Percentiles rank a stretch among this genome's conserved stretches.
These are phyloP conservation scores for Neopelma chrysocephalum DNA, from an alignment of 2,797 vertebrate species.

Conservation along the genomic window DNA sequence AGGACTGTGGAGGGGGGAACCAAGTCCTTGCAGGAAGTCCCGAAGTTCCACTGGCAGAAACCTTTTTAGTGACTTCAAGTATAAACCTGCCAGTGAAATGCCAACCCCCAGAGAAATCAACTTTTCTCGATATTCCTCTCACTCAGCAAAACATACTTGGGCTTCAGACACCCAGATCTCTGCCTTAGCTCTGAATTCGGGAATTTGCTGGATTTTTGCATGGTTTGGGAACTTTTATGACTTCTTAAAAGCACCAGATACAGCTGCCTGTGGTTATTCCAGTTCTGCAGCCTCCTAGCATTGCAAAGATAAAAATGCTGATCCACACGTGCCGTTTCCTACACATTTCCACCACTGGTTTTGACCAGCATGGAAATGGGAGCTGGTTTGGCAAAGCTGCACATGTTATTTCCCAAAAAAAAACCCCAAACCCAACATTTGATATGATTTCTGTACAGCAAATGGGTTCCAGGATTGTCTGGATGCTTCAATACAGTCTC, in stretches of 20 bases:
- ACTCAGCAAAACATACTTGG: not conserved
- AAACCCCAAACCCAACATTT: not conserved
- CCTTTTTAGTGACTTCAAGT: not conserved
- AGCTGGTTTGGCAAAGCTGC: not conserved
- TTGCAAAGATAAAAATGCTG: not conserved
- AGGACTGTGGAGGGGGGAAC: slow-evolving; percentile 42
- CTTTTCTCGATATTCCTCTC: not conserved
- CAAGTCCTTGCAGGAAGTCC: not conserved
- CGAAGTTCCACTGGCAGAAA: not conserved
- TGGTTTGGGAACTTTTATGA: not conserved
- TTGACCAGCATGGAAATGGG: not conserved
- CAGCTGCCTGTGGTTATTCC: not conserved
- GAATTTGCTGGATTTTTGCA: not conserved
- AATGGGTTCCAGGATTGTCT: not conserved
- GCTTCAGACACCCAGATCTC: not conserved
- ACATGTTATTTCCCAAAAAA: not conserved
- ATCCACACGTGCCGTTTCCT: not conserved
- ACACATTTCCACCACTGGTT: not conserved
- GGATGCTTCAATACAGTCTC: not conserved
- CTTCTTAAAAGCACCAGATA: not conserved
- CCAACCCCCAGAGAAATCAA: slow-evolving; percentile 16
- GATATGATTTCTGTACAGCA: not conserved
- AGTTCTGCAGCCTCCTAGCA: not conserved
- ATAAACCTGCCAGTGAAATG: not conserved
- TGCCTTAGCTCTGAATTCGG: not conserved